Percentiles rank a stretch among this genome's conserved stretches.
Conservation (phyloP, 2,113 vertebrate species). For the Bos indicus region DNA sequence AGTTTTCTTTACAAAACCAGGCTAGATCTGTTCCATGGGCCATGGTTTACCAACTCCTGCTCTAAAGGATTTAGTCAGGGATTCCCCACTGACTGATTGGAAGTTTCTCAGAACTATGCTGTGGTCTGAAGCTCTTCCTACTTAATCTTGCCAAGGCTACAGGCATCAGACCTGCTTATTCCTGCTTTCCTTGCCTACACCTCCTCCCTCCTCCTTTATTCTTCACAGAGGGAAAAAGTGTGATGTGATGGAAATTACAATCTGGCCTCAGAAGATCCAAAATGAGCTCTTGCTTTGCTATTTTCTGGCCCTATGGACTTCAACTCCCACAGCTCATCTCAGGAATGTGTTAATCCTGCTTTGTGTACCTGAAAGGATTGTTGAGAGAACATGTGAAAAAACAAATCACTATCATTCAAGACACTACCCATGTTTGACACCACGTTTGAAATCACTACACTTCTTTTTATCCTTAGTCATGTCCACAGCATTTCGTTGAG, state of each 20-base stretch:
- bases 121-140: neutral
- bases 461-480: neutral
- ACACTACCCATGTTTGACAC: neutral
- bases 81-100: neutral
- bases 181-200: neutral
- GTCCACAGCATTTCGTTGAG: neutral
- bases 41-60: neutral
- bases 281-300: neutral
- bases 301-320: neutral
- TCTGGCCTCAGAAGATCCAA: neutral
- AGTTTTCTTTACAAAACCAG: neutral
- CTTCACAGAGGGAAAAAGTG: neutral
- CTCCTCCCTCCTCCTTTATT: neutral
- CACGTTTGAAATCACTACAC: neutral
- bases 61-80: neutral
- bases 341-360: neutral
- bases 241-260: neutral
- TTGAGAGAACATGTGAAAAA: neutral
- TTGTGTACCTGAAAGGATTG: neutral
- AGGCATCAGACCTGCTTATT: neutral
- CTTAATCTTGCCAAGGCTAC: neutral
- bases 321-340: neutral
- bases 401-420: neutral
- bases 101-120: neutral
- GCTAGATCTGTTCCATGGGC: neutral